phyloP scores from a whole-genome alignment of 2,797 vertebrate genomes.

The Cygnus olor region DNA sequence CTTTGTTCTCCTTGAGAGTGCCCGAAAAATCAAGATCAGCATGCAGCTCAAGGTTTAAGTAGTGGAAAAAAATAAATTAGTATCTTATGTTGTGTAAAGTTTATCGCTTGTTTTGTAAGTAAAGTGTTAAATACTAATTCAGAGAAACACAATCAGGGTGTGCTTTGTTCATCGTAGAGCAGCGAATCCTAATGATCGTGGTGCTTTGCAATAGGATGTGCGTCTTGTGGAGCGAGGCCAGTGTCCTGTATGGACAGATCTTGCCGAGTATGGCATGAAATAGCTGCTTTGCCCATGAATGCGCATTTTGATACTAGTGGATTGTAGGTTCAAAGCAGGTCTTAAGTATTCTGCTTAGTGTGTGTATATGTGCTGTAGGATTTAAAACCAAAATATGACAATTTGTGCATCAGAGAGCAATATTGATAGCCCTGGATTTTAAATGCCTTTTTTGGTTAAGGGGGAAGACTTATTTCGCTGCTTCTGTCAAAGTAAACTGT shows the following conservation, averaged over 20 bases:
- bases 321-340: neutral
- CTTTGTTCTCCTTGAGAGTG: neutral
- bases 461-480: neutral
- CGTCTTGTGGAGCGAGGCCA: neutral
- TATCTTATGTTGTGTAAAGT: neutral
- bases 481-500: neutral
- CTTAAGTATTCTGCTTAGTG: neutral
- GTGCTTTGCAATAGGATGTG: neutral
- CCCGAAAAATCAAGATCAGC: neutral
- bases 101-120: neutral
- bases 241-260: neutral
- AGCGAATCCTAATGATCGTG: neutral
- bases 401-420: neutral
- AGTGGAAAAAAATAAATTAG: neutral
- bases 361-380: neutral
- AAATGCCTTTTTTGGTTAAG: neutral
- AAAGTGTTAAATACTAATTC: neutral
- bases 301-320: neutral
- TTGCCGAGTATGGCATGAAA: neutral
- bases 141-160: neutral
- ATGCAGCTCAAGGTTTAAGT: neutral
- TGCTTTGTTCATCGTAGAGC: neutral
- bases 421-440: neutral
- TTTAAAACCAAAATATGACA: neutral
- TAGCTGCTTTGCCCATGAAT: fast-evolving